Evolutionary conservation across 2,888 invertebrate genomes (phyloP).

Genomic region (Clunio marinus): DNA sequence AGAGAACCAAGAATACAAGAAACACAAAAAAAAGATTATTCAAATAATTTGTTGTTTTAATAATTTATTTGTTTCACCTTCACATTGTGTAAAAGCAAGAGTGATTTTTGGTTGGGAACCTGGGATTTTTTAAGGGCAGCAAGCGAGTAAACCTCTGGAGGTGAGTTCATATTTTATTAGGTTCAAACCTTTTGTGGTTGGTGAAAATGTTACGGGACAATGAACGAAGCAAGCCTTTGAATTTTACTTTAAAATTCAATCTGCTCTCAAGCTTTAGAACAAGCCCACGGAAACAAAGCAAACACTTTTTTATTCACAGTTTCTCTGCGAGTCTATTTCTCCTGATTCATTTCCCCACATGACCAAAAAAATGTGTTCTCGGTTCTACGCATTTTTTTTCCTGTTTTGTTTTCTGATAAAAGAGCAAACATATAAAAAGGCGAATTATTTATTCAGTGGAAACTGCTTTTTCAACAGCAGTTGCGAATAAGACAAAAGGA

Average conservation of each 20-base stretch:
- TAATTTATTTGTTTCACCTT: constrained; percentile 31
- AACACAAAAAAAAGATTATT: constrained; percentile 34
- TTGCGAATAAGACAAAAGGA: constrained; percentile 7
- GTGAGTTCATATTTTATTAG: constrained; percentile 25
- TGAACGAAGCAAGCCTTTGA: no score
- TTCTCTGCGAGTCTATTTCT: no score
- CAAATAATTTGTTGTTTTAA: constrained; percentile 32
- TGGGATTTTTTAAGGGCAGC: not conserved
- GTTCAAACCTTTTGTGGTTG: not conserved
- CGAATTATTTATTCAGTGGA: constrained; percentile 22
- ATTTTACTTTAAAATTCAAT: no score
- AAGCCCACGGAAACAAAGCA: no score
- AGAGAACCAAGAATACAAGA: no score
- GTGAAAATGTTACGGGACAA: no score
- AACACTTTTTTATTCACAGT: no score
- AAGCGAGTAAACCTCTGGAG: not conserved
- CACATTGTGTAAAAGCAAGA: constrained; percentile 10
- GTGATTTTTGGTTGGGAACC: constrained; percentile 2
- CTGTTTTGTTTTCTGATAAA: not conserved
- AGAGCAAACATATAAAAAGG: not conserved
- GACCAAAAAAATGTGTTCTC: not conserved
- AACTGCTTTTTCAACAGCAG: not conserved
- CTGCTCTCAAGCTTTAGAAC: no score
- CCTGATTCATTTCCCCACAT: no score
- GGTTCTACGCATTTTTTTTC: not conserved